Conservation (phyloP, 2,113 vertebrate species). For the Silurus glanis region DNA sequence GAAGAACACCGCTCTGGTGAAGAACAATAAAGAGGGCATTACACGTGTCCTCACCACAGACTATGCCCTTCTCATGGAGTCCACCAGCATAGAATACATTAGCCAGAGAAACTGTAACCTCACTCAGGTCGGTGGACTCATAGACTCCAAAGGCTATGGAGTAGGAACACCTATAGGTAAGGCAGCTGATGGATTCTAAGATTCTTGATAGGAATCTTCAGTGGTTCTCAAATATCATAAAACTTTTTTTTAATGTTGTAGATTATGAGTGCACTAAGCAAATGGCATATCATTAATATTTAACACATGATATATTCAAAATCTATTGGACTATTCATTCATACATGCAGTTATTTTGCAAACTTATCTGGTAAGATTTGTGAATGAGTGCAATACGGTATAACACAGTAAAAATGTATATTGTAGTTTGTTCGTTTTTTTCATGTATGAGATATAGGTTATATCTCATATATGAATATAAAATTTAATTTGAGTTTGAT, state of each 20-base stretch:
- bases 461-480: too few species aligned
- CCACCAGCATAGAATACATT: slow-evolving; percentile 95
- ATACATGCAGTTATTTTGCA: not conserved
- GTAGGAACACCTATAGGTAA: slow-evolving; percentile 97
- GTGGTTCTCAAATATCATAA: not conserved
- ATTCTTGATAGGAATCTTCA: not conserved
- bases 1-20: slow-evolving; percentile 89
- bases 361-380: not conserved
- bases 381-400: not conserved
- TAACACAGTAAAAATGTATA: not conserved
- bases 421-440: not conserved
- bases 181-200: slow-evolving; percentile 21
- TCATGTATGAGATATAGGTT: not conserved
- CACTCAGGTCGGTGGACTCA: slow-evolving; percentile 95
- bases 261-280: not conserved
- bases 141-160: slow-evolving; percentile 98
- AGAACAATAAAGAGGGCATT: slow-evolving; percentile 92
- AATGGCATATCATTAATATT: not conserved
- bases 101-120: slow-evolving; percentile 98
- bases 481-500: not conserved
- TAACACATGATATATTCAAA: not conserved
- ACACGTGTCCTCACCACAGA: slow-evolving; percentile 91
- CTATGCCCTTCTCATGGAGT: slow-evolving; percentile 97
- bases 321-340: not conserved
- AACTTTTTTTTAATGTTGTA: not conserved